These are phyloP conservation scores for Baccha elongata DNA, from an alignment of 2,888 invertebrate genomes.

Conservation along the genomic window DNA sequence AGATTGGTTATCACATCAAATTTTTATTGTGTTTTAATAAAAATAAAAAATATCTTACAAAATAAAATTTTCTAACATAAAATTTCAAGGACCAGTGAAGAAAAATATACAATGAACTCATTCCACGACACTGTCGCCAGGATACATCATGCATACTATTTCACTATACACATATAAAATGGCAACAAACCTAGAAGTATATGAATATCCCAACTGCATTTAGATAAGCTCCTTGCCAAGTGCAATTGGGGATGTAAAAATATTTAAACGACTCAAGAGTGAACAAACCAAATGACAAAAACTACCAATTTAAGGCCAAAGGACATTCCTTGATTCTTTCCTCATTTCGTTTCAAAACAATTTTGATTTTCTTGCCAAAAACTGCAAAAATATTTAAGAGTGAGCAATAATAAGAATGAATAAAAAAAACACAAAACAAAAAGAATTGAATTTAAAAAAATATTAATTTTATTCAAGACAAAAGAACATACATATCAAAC, in stretches of 20 bases:
- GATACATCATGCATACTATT: constrained; percentile 5
- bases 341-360: constrained; percentile 61
- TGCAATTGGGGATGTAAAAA: constrained; percentile 76
- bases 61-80: too few relatives aligned
- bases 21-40: too few relatives aligned
- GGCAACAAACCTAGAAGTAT: constrained; percentile 10
- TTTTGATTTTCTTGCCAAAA: constrained; percentile 61
- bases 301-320: constrained; percentile 67
- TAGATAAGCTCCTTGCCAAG: constrained; percentile 59
- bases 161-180: too few relatives aligned
- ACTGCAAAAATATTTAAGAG: not conserved
- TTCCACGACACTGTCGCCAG: not conserved
- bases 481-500: constrained; percentile 16
- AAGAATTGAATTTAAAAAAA: constrained; percentile 27
- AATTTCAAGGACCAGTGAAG: not conserved
- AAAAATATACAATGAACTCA: not conserved
- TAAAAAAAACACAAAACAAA: constrained; percentile 1
- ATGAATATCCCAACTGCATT: constrained; percentile 4
- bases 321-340: constrained; percentile 55
- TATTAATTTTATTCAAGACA: constrained; percentile 61
- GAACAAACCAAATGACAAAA: constrained; percentile 55
- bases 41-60: too few relatives aligned
- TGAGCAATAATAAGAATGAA: not conserved
- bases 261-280: constrained; percentile 76
- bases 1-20: too few relatives aligned